phyloP scores from a whole-genome alignment of 2,888 invertebrate species.

The Torymus auratus region DNA sequence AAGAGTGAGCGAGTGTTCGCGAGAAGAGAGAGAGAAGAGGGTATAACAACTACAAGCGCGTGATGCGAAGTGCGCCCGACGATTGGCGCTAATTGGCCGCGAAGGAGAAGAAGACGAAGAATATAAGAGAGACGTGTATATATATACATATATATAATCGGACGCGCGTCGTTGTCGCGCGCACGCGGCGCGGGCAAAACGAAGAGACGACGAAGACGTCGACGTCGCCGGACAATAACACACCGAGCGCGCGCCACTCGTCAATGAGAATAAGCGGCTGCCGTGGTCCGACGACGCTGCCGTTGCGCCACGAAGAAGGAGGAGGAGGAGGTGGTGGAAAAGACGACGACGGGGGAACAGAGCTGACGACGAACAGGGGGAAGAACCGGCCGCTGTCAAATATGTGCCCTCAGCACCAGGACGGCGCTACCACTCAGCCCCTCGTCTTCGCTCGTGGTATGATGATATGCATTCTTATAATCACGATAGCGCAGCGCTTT shows the following conservation, averaged over 20 bases:
- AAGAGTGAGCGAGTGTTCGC: not conserved
- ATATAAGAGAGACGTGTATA: not conserved
- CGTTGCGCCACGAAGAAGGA: conserved; percentile 11
- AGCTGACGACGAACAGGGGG: not conserved
- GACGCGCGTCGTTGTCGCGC: not conserved
- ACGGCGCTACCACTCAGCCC: conserved; percentile 42
- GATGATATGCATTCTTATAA: not conserved
- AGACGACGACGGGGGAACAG: not conserved
- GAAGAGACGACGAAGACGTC: not conserved
- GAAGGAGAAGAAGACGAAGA: conserved; percentile 42
- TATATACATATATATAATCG: too few relatives aligned
- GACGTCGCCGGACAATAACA: not conserved
- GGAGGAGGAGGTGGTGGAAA: conserved; percentile 11
- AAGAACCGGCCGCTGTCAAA: conserved; percentile 23
- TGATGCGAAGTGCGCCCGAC: conserved; percentile 46
- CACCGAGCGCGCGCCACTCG: not conserved
- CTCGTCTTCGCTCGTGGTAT: conserved; percentile 19
- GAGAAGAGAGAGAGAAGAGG: not conserved
- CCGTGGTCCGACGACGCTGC: not conserved
- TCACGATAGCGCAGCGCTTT: not conserved
- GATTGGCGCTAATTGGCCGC: conserved; percentile 55
- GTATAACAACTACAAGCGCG: conserved; percentile 32
- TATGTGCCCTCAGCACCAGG: conserved; percentile 42
- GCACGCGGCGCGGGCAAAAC: not conserved
- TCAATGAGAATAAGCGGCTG: conserved; percentile 53